Percentiles rank a stretch among this genome's conserved stretches.
Conservation (phyloP, 1,140 invertebrate genomes). For the Cotesia typhae region DNA sequence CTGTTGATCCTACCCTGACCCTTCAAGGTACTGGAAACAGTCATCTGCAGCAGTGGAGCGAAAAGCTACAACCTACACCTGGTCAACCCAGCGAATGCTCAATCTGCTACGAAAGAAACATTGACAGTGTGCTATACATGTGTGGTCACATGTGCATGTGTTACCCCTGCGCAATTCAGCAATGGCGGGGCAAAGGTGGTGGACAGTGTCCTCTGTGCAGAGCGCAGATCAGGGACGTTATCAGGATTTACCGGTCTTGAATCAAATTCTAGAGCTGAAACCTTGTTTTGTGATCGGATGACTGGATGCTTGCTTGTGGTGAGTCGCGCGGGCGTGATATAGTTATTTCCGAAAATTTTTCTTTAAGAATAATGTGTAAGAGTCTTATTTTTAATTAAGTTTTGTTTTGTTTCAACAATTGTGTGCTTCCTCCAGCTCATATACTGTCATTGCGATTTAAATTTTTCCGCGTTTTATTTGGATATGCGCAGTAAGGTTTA, state of each 20-base stretch:
- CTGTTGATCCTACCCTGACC: constrained; percentile 46
- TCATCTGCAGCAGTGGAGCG: constrained; percentile 62
- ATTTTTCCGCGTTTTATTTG: too few species aligned
- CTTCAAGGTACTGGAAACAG: constrained; percentile 42
- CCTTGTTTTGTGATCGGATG: too few species aligned
- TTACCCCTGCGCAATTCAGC: constrained; percentile 92
- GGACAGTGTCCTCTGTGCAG: constrained; percentile 94
- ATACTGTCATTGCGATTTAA: too few species aligned
- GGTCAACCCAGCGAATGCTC: constrained; percentile 79
- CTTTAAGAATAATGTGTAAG: too few species aligned
- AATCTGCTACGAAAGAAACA: constrained; percentile 92
- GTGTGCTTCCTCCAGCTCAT: too few species aligned
- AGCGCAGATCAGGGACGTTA: constrained; percentile 92
- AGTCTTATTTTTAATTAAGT: too few species aligned
- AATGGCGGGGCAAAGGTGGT: constrained; percentile 88
- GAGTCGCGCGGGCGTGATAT: too few species aligned
- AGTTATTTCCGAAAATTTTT: too few species aligned
- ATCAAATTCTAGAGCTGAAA: background rate
- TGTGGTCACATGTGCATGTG: constrained; percentile 99
- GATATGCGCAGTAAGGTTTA: too few species aligned
- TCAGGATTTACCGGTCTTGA: constrained; percentile 92
- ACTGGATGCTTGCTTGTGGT: too few species aligned
- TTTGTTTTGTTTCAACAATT: too few species aligned
- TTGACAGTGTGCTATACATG: constrained; percentile 93
- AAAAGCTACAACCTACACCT: constrained; percentile 57